Conservation (phyloP, 2,113 vertebrate species). For the Brachirus orientalis region DNA sequence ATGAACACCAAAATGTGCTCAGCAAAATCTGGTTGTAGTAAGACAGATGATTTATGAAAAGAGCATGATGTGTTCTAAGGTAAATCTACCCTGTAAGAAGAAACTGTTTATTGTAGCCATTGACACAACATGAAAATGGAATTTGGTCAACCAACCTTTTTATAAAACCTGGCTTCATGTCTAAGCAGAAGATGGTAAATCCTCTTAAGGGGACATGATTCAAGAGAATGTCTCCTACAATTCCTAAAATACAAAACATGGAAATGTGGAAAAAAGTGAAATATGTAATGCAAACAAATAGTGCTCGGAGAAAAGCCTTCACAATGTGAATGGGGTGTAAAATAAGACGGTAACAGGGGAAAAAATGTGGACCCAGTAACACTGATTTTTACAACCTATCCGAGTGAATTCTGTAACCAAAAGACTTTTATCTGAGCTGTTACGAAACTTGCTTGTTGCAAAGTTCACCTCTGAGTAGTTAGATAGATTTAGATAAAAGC, state of each 20-base stretch:
- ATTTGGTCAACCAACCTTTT: constrained; percentile 62
- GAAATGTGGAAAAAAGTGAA: too few species aligned
- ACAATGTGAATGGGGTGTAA: too few species aligned
- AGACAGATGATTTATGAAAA: neutral
- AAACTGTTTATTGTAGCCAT: neutral
- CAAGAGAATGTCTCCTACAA: constrained; percentile 76
- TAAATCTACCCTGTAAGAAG: neutral
- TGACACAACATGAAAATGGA: neutral
- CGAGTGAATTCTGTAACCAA: too few species aligned
- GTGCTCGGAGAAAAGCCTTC: too few species aligned
- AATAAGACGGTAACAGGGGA: too few species aligned
- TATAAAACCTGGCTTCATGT: constrained; percentile 78
- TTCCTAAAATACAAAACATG: constrained; percentile 54
- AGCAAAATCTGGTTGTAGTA: neutral
- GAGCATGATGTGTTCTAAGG: neutral
- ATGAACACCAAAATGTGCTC: too few species aligned
- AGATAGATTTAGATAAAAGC: neutral
- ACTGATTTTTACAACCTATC: too few species aligned
- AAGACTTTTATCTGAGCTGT: too few species aligned
- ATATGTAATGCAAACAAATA: too few species aligned
- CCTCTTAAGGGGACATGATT: constrained; percentile 72
- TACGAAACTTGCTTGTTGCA: too few species aligned
- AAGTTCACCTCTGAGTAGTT: too few species aligned
- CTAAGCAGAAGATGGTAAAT: constrained; percentile 75
- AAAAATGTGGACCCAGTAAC: too few species aligned